phyloP scores from a whole-genome alignment of 1,140 invertebrate genomes.

The Monochamus saltuarius region DNA sequence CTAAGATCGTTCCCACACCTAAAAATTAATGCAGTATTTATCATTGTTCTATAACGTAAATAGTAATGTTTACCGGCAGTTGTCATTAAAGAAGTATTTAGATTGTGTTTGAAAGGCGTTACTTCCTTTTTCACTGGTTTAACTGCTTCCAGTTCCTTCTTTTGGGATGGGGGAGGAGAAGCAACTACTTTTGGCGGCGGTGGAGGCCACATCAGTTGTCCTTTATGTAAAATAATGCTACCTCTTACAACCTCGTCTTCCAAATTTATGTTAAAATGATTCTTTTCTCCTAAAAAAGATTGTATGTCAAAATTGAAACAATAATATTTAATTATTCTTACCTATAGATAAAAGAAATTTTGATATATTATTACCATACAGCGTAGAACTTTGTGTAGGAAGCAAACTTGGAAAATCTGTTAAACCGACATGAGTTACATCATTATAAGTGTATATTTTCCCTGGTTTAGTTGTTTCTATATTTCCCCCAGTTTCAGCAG shows the following conservation, averaged over 20 bases:
- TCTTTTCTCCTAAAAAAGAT: constrained; percentile 60
- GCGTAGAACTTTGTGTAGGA: constrained; percentile 81
- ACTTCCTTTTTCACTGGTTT: constrained; percentile 48
- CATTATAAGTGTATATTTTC: constrained; percentile 72
- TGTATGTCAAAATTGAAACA: constrained; percentile 15
- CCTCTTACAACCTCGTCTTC: constrained; percentile 86
- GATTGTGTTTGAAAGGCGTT: constrained; percentile 58
- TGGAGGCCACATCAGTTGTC: constrained; percentile 79
- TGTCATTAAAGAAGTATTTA: constrained; percentile 70
- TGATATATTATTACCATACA: constrained; percentile 90
- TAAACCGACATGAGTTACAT: constrained; percentile 82
- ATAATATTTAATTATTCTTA: constrained; percentile 32
- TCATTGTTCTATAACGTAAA: not conserved
- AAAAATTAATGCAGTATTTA: constrained; percentile 12
- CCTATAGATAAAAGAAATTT: constrained; percentile 83
- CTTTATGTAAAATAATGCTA: constrained; percentile 73
- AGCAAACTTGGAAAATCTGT: constrained; percentile 83
- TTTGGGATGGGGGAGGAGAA: constrained; percentile 50
- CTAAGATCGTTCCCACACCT: constrained; percentile 70
- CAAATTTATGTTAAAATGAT: constrained; percentile 78
- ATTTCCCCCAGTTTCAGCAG: constrained; percentile 87
- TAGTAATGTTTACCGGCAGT: constrained; percentile 60
- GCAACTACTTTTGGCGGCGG: constrained; percentile 60
- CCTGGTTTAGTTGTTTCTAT: constrained; percentile 82
- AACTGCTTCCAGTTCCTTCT: constrained; percentile 51